phyloP scores from a whole-genome alignment of 2,888 invertebrate genomes.

The Geotrupes spiniger region DNA sequence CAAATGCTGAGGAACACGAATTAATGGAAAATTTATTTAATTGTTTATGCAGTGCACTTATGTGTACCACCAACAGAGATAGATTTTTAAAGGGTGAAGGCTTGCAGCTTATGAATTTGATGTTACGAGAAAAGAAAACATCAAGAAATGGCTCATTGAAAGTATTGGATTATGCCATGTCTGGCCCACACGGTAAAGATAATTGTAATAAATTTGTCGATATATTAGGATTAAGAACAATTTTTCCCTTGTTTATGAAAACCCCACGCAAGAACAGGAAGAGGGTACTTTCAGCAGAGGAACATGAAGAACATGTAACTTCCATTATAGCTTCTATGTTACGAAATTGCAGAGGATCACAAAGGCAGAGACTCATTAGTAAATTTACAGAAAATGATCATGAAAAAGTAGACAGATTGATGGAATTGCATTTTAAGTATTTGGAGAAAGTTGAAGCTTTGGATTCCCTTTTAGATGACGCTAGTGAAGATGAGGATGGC shows the following conservation, averaged over 20 bases:
- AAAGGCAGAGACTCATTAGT: constrained; percentile 82
- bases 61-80: constrained; percentile 84
- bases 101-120: constrained; percentile 97
- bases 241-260: constrained; percentile 99
- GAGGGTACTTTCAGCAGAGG: constrained; percentile 76
- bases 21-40: constrained; percentile 99
- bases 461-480: constrained; percentile 71
- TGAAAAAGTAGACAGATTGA: constrained; percentile 93
- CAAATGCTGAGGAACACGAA: constrained; percentile 89
- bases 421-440: constrained; percentile 97
- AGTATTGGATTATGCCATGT: constrained; percentile 96
- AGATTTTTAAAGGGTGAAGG: constrained; percentile 96
- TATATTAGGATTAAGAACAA: constrained; percentile 90
- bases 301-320: constrained; percentile 93
- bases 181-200: constrained; percentile 88
- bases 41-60: constrained; percentile 88
- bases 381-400: constrained; percentile 98
- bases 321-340: constrained; percentile 93
- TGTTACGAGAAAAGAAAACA: constrained; percentile 96
- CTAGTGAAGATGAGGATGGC: constrained; percentile 67
- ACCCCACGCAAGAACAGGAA: constrained; percentile 86
- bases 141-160: constrained; percentile 95
- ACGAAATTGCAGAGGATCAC: constrained; percentile 86
- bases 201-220: constrained; percentile 98
- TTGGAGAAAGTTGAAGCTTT: constrained; percentile 86